Evolutionary conservation across 2,797 vertebrate genomes (phyloP), one percentile per base, ranked within the genome.

Genomic region (Selene dorsalis): DNA sequence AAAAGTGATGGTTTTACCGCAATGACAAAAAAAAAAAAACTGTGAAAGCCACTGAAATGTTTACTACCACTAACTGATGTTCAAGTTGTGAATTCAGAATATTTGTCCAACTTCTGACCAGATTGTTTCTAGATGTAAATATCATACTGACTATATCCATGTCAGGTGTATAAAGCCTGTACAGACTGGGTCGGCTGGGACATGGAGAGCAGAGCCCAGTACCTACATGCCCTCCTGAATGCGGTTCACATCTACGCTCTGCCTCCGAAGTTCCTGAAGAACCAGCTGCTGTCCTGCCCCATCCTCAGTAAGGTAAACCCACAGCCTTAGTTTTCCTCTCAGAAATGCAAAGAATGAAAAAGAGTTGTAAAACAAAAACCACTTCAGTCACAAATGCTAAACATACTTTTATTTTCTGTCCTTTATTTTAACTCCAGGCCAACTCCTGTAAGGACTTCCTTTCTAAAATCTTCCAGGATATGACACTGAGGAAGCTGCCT

Each of bases 381-480:
- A 43, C 4, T 14, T 50, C n/a, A 22, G 3, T 65, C 16, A 50
- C 7, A 24, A 26, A n/a, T 11, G 41, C 18, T 57, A 35, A 6
- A n/a, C 22, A 56, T 2, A 7, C 28, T 71, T 59, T 41, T 3
- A 30, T 50, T 50, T 38, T 61, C 41, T 66, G n/a, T 22, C 24
- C 11, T 13, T 26, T 72, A 13, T 63, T 43, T 64, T 32, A 47
- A 39, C 71, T 65, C 32, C 70, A 94, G 93, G 95, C 94, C 69
- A 96, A 96, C 67, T 93, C 94, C 59, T 96, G 95, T 77, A 95
- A 95, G 82, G 95, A 95, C 85, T 96, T 95, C 88, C 93, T 96
- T 41, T 94, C 95, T 12, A 96, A 95, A 84, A 96, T 96, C 83
- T 96, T 96, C 89, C 95, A 96, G 83, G 96, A 96, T 35, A 96